phyloP scores from a whole-genome alignment of 2,113 vertebrate genomes.

The Dipodomys ordii region DNA sequence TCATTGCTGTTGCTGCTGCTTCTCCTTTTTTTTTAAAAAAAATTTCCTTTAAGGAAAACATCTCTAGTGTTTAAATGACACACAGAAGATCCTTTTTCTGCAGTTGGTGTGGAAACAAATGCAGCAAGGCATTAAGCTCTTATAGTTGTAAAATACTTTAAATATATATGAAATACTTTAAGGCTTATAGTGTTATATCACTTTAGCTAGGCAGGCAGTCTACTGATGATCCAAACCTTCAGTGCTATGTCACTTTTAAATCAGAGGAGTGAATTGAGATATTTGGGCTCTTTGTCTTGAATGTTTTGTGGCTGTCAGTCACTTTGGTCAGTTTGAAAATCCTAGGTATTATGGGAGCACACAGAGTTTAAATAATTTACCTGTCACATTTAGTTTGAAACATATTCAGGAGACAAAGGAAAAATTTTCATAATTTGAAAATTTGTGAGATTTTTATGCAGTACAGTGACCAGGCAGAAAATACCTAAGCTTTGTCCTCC shows the following conservation, averaged over 20 bases:
- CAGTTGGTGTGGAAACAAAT: not conserved
- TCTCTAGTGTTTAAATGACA: not conserved
- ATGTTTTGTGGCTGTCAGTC: not conserved
- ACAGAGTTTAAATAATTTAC: slow-evolving; percentile 7
- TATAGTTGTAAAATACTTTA: not conserved
- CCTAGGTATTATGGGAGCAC: not conserved
- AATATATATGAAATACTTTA: slow-evolving; percentile 1
- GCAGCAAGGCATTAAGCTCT: not conserved
- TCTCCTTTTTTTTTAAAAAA: no score
- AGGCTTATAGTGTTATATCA: not conserved
- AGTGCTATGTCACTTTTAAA: no score
- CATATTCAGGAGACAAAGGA: slow-evolving; percentile 5
- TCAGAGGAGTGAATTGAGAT: no score
- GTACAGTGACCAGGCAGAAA: not conserved
- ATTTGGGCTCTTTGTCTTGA: no score
- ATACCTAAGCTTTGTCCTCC: not conserved
- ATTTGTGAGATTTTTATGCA: not conserved
- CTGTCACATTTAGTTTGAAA: slow-evolving; percentile 17
- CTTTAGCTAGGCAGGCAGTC: not conserved
- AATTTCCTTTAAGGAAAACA: not conserved
- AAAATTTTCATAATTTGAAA: slow-evolving; percentile 30
- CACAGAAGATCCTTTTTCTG: not conserved
- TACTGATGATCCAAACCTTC: no score
- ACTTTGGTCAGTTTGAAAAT: slow-evolving; percentile 3
- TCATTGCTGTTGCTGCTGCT: not conserved